Evolutionary conservation across 2,888 invertebrate species (phyloP).

Genomic region (Stenurella melanura): DNA sequence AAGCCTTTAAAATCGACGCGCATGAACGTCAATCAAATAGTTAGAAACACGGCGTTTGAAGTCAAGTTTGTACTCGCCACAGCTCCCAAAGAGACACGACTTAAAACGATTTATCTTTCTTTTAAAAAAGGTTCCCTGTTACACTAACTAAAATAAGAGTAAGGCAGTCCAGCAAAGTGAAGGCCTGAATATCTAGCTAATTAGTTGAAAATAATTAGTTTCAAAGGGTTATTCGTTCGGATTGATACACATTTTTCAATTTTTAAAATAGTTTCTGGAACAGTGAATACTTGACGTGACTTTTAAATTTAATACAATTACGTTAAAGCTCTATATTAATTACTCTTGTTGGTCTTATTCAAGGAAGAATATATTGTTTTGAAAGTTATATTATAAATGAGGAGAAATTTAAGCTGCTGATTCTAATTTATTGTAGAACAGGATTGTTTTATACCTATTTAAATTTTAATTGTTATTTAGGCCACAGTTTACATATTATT

Average conservation of each 20-base stretch:
- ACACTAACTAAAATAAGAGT: background rate
- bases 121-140: constrained; percentile 4
- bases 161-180: background rate
- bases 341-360: background rate
- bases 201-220: background rate
- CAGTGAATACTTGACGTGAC: background rate
- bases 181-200: background rate
- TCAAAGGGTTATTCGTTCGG: background rate
- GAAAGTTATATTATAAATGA: background rate
- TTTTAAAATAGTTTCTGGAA: background rate
- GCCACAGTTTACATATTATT: too few relatives aligned
- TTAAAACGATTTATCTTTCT: constrained; percentile 30
- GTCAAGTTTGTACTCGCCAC: constrained; percentile 18
- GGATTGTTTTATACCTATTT: too few relatives aligned
- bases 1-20: constrained; percentile 23
- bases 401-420: background rate
- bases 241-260: background rate
- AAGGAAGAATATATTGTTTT: background rate
- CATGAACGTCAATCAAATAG: constrained; percentile 29
- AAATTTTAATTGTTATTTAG: too few relatives aligned
- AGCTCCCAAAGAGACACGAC: constrained; percentile 12
- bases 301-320: background rate
- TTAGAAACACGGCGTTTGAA: constrained; percentile 22
- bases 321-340: background rate
- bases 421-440: too few relatives aligned